Percentiles rank a stretch among this genome's conserved stretches.
phyloP scores from a whole-genome alignment of 1,140 invertebrate genomes.

The Zaprionus kolodkinae region DNA sequence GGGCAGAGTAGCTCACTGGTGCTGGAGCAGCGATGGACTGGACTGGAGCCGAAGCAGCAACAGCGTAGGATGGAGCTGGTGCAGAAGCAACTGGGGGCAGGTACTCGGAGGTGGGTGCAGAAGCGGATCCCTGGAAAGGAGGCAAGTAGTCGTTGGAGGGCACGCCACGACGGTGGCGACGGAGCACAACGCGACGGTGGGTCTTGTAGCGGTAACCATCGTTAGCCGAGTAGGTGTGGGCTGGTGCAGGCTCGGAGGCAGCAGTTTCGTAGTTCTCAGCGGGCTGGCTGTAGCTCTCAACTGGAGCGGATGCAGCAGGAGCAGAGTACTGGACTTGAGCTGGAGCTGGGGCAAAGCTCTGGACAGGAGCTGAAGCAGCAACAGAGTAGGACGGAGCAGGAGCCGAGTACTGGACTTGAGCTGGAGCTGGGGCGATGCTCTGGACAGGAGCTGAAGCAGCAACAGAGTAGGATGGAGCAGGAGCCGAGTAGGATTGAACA shows the following conservation, averaged over 20 bases:
- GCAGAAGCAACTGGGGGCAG: slow-evolving; percentile 62
- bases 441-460: slow-evolving; percentile 54
- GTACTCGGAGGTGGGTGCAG: slow-evolving; percentile 65
- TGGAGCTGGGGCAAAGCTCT: slow-evolving; percentile 56
- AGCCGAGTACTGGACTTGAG: slow-evolving; percentile 35
- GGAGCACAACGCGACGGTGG: slow-evolving; percentile 59
- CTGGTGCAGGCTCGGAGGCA: slow-evolving; percentile 63
- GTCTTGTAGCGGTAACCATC: slow-evolving; percentile 81
- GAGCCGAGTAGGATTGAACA: slow-evolving; percentile 29
- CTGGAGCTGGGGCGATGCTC: slow-evolving; percentile 57
- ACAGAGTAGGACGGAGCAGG: slow-evolving; percentile 28
- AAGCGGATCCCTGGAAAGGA: slow-evolving; percentile 63
- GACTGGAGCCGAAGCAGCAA: slow-evolving; percentile 50
- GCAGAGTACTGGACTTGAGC: slow-evolving; percentile 51
- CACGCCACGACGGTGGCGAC: slow-evolving; percentile 74
- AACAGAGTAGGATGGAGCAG: slow-evolving; percentile 54
- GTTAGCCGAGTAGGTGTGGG: slow-evolving; percentile 65
- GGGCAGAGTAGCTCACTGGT: slow-evolving; percentile 32
- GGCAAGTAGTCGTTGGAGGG: slow-evolving; percentile 76
- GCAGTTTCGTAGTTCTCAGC: slow-evolving; percentile 60
- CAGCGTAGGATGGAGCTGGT: slow-evolving; percentile 46
- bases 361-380: slow-evolving; percentile 30
- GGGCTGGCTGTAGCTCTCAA: slow-evolving; percentile 31
- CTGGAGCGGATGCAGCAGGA: slow-evolving; percentile 40
- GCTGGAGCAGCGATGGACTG: slow-evolving; percentile 47